phyloP scores from a whole-genome alignment of 2,888 invertebrate species.

The Sisyra nigra region DNA sequence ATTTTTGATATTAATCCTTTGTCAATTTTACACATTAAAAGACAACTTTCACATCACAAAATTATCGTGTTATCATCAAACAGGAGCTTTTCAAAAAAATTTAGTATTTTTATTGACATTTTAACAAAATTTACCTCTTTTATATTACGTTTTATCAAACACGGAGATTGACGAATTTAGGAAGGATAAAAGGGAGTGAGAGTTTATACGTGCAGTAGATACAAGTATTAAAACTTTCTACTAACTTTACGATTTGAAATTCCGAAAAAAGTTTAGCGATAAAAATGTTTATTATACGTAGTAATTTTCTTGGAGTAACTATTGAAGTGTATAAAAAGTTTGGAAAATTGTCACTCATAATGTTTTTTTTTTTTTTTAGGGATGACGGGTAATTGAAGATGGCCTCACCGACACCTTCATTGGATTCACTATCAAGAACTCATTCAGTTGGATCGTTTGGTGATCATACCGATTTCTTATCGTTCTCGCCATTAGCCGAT shows the following conservation, averaged over 20 bases:
- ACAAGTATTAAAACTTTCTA: neutral
- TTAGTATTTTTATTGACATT: no score
- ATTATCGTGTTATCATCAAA: no score
- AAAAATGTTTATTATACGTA: neutral
- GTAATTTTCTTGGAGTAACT: neutral
- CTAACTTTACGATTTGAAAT: neutral
- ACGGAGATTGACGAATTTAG: no score
- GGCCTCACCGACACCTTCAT: constrained; percentile 83
- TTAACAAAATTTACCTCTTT: no score
- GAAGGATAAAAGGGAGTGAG: no score
- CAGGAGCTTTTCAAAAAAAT: no score
- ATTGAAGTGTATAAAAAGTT: neutral
- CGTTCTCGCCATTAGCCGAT: constrained; percentile 37
- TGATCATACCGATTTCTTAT: constrained; percentile 64
- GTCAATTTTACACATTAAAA: no score
- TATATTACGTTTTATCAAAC: no score
- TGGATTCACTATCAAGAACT: constrained; percentile 78
- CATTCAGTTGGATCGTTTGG: constrained; percentile 79
- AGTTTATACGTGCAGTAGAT: no score
- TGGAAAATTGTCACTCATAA: no score
- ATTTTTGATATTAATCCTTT: no score
- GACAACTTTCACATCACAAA: no score
- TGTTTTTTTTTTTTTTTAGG: constrained; percentile 36
- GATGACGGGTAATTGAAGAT: constrained; percentile 83
- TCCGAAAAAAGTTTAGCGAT: neutral